Conservation (phyloP, 2,797 vertebrate species). For the Hoplostethus atlanticus region DNA sequence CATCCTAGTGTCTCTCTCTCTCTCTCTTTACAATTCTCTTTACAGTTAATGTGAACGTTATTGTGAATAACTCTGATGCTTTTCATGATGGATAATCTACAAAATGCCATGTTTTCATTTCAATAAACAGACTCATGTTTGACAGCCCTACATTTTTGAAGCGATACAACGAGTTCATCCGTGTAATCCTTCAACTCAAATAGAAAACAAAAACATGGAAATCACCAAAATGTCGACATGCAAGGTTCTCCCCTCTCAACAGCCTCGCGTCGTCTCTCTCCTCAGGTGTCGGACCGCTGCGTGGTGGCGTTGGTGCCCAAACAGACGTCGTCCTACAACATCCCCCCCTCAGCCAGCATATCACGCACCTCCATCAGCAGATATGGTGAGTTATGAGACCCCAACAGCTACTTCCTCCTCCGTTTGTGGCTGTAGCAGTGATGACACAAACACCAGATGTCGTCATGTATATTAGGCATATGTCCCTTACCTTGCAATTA, state of each 20-base stretch:
- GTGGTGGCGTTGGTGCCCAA: conserved; percentile 97
- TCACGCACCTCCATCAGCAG: conserved; percentile 96
- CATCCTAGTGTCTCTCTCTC: conserved; percentile 29
- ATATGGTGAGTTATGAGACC: conserved; percentile 88
- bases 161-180: no score
- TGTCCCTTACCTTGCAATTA: not conserved
- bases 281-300: conserved; percentile 95
- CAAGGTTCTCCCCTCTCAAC: not conserved
- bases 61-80: not conserved
- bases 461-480: not conserved
- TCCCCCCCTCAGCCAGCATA: conserved; percentile 95
- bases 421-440: not conserved
- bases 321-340: conserved; percentile 98
- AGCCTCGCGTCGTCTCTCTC: conserved; percentile 25
- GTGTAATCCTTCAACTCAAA: no score
- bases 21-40: conserved; percentile 12
- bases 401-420: not conserved
- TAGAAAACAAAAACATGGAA: not conserved
- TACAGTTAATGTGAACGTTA: not conserved
- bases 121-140: no score
- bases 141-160: no score
- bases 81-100: not conserved
- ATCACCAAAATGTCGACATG: not conserved
- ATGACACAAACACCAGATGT: not conserved
- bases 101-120: no score